Evolutionary conservation across 92 coral and sea anemone genomes (phyloP).

Genomic region (Actinostola sp.): DNA sequence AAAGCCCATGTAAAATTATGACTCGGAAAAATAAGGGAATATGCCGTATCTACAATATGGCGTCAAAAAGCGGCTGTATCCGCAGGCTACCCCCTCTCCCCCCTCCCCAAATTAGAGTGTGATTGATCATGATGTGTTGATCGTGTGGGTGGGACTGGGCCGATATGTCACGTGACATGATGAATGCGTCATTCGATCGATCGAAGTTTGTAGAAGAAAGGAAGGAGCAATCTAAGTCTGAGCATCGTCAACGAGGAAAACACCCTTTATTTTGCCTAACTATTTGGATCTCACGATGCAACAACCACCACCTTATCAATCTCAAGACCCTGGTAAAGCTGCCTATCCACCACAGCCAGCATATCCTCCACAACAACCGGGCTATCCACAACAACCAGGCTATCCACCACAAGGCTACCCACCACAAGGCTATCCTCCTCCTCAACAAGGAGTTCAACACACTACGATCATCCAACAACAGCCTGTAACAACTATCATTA

Average conservation of each 20-base stretch:
- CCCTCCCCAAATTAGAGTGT: too few species aligned
- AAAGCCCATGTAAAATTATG: too few species aligned
- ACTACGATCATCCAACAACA: conserved; percentile 57
- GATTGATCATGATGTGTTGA: too few species aligned
- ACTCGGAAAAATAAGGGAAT: too few species aligned
- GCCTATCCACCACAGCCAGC: conserved; percentile 36
- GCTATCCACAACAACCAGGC: conserved; percentile 37
- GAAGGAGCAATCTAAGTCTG: too few species aligned
- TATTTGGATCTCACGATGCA: background rate
- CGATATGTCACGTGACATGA: conserved; percentile 12
- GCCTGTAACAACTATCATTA: conserved; percentile 32
- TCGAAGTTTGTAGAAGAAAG: background rate
- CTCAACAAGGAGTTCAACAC: conserved; percentile 5
- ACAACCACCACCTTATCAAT: conserved; percentile 35
- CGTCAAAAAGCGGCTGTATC: too few species aligned
- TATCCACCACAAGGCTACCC: conserved; percentile 45
- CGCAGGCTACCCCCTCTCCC: too few species aligned
- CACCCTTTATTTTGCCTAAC: background rate
- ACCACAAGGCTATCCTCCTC: conserved; percentile 30
- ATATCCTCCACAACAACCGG: conserved; percentile 36
- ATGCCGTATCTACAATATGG: too few species aligned
- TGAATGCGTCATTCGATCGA: conserved; percentile 14
- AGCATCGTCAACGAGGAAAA: too few species aligned
- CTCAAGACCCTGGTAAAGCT: conserved; percentile 10
- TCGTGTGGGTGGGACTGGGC: conserved; percentile 10